phyloP scores from a whole-genome alignment of 1,140 invertebrate genomes.

The Bombyx mandarina region DNA sequence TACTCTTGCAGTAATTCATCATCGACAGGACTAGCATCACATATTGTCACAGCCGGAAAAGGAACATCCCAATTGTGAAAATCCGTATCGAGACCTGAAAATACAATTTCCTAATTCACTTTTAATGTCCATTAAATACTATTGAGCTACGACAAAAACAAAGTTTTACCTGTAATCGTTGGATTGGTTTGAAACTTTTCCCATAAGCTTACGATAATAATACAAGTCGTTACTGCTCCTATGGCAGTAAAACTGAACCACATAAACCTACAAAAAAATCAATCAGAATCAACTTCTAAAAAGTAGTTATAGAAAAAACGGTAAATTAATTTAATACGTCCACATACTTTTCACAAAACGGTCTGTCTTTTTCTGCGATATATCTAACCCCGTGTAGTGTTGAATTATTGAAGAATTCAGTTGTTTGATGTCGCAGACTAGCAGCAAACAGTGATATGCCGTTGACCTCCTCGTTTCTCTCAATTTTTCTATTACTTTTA shows the following conservation, averaged over 20 bases:
- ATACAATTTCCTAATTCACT: neutral
- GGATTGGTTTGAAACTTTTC: conserved; percentile 85
- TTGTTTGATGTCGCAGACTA: conserved; percentile 76
- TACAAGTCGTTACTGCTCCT: conserved; percentile 76
- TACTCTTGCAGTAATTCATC: conserved; percentile 58
- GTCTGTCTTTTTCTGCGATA: conserved; percentile 77
- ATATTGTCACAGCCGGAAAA: conserved; percentile 79
- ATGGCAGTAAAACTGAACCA: conserved; percentile 80
- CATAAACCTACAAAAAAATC: conserved; percentile 72
- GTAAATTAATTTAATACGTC: conserved; percentile 2
- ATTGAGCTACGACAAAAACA: too few relatives aligned
- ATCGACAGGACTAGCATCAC: conserved; percentile 70
- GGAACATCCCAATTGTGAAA: conserved; percentile 82
- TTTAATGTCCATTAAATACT: neutral
- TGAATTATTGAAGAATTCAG: conserved; percentile 79
- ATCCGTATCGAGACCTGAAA: conserved; percentile 77
- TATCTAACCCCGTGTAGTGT: conserved; percentile 80
- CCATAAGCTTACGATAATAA: conserved; percentile 81
- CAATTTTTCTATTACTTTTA: conserved; percentile 14
- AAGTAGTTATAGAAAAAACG: neutral
- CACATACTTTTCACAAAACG: conserved; percentile 77
- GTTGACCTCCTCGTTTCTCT: conserved; percentile 21
- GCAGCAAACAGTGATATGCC: conserved; percentile 63
- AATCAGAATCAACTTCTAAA: neutral
- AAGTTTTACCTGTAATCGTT: conserved; percentile 76